Conservation (phyloP, 2,113 vertebrate species). For the Dicrurus megarhynchus region DNA sequence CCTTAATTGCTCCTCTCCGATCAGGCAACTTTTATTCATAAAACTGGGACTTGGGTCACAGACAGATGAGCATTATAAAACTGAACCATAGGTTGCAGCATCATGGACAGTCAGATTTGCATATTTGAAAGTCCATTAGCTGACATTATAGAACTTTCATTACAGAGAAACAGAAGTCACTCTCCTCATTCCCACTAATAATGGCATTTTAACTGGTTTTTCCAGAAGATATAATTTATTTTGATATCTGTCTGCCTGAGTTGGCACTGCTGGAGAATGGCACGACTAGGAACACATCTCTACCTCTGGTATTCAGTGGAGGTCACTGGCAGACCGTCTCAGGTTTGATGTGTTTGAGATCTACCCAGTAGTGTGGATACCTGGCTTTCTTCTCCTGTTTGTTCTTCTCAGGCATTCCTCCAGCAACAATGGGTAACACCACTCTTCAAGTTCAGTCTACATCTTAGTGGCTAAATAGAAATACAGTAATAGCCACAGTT, state of each 20-base stretch:
- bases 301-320: neutral
- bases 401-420: neutral
- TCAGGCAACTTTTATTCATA: neutral
- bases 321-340: neutral
- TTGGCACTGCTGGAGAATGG: neutral
- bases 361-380: accelerated
- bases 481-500: neutral
- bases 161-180: neutral
- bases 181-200: neutral
- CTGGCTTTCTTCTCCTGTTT: neutral
- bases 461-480: neutral
- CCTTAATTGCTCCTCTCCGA: neutral
- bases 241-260: neutral
- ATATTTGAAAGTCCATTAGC: neutral
- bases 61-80: neutral
- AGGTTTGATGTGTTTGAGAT: neutral
- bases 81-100: neutral
- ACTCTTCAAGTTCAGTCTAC: neutral
- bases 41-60: neutral
- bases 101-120: neutral
- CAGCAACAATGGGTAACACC: neutral
- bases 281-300: neutral
- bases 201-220: neutral
- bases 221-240: neutral
- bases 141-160: neutral